Percentiles rank a stretch among this genome's conserved stretches.
Conservation (phyloP, 2,888 invertebrate genomes). For the Melanargia galathea region DNA sequence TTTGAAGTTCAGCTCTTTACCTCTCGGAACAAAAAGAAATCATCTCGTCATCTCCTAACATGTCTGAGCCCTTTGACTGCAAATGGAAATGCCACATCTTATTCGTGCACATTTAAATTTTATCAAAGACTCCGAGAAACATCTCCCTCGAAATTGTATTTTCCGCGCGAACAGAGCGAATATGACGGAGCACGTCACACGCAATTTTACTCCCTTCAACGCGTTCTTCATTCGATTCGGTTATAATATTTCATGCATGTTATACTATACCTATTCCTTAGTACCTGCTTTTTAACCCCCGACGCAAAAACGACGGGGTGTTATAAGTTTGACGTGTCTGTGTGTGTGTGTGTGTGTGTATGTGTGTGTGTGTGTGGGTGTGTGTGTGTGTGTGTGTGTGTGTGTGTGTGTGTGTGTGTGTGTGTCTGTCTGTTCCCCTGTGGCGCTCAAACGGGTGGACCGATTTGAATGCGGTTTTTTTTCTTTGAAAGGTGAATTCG, state of each 20-base stretch:
- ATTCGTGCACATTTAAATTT: conserved; percentile 43
- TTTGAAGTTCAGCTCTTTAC: neutral
- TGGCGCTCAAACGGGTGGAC: too few species aligned
- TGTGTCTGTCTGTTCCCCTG: too few species aligned
- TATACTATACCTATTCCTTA: neutral
- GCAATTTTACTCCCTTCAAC: conserved; percentile 31
- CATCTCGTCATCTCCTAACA: conserved; percentile 20
- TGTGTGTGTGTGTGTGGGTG: too few species aligned
- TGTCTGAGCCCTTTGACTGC: conserved; percentile 33
- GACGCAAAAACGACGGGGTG: too few species aligned
- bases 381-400: too few species aligned
- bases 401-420: too few species aligned
- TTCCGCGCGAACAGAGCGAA: conserved; percentile 38
- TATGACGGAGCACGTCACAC: conserved; percentile 36
- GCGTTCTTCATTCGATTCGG: conserved; percentile 20
- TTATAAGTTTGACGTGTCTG: too few species aligned
- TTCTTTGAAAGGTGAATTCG: too few species aligned
- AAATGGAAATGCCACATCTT: conserved; percentile 40
- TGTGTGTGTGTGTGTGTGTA: too few species aligned
- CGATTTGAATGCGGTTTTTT: too few species aligned
- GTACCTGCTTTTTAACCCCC: conserved; percentile 5
- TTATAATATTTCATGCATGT: conserved; percentile 18
- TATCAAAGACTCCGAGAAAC: conserved; percentile 39
- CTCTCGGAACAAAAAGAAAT: neutral
- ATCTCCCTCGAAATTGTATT: conserved; percentile 42